A percentile compares a stretch with the other conserved stretches of the same genome.
These are phyloP conservation scores for Euzetes globulus DNA, from an alignment of 2,888 invertebrate genomes.

Conservation along the genomic window DNA sequence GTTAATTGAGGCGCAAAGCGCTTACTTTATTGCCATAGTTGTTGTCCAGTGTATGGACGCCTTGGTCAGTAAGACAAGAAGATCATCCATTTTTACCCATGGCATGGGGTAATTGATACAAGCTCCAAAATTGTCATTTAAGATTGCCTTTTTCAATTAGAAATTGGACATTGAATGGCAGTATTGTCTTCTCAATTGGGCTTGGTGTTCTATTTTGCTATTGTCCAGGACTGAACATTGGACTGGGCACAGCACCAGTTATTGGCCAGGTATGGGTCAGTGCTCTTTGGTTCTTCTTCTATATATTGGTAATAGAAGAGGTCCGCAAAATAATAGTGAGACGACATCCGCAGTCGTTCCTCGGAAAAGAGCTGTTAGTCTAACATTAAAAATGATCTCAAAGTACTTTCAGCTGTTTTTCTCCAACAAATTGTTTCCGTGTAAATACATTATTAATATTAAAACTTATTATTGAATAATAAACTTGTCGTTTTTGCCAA, in stretches of 20 bases:
- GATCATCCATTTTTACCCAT: constrained; percentile 50
- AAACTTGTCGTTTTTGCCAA: too few species aligned
- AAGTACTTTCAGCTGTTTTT: too few species aligned
- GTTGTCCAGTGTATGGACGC: constrained; percentile 51
- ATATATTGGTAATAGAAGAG: constrained; percentile 16
- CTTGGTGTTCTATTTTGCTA: constrained; percentile 92
- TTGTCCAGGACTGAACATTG: constrained; percentile 87
- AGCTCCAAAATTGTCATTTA: constrained; percentile 32
- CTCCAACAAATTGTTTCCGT: too few species aligned
- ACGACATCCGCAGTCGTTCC: neutral
- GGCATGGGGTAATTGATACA: constrained; percentile 46
- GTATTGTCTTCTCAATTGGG: constrained; percentile 85
- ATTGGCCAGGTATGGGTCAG: neutral
- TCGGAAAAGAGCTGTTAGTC: neutral
- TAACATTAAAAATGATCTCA: neutral
- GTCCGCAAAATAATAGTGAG: constrained; percentile 8
- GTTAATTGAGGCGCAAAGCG: constrained; percentile 51
- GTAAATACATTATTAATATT: too few species aligned
- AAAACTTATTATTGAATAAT: too few species aligned
- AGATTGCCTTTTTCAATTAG: constrained; percentile 46
- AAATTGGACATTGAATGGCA: constrained; percentile 95
- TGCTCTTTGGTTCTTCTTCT: constrained; percentile 25
- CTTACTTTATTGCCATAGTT: constrained; percentile 51
- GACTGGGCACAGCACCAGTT: neutral
- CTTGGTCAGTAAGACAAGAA: constrained; percentile 51